Percentiles rank a stretch among this genome's conserved stretches.
These are phyloP conservation scores for Tautogolabrus adspersus DNA, from an alignment of 2,113 vertebrate species.

Conservation along the genomic window DNA sequence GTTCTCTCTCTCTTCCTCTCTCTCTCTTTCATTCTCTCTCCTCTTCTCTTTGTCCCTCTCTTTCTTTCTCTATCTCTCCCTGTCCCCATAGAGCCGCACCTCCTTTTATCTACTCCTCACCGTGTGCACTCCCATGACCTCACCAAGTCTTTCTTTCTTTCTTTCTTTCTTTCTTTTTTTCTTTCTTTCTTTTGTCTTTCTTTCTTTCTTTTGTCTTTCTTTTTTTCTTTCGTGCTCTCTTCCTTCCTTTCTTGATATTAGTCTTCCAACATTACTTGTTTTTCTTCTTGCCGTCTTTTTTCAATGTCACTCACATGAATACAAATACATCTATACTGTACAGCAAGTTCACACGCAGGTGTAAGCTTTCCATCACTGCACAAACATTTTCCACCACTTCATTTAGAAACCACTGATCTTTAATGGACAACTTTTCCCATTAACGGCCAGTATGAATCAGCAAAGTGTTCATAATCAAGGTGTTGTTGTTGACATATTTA, in stretches of 20 bases:
- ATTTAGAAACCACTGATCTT: neutral
- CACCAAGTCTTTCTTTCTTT: constrained; percentile 31
- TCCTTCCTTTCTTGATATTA: neutral
- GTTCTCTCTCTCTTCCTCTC: constrained; percentile 57
- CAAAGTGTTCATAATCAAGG: neutral
- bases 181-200: constrained; percentile 21
- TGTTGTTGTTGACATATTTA: neutral
- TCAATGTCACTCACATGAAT: neutral
- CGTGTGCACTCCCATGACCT: constrained; percentile 69
- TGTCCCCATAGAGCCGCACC: constrained; percentile 55
- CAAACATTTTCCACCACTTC: neutral
- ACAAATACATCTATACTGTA: neutral
- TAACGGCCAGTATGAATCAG: too few relatives aligned
- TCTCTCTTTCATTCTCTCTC: constrained; percentile 6
- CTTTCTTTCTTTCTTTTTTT: constrained; percentile 26
- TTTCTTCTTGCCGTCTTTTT: neutral
- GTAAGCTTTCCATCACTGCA: too few relatives aligned
- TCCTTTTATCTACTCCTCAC: constrained; percentile 69
- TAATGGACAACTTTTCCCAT: neutral
- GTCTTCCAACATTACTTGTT: neutral
- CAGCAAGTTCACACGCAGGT: neutral
- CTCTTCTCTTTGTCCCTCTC: constrained; percentile 35
- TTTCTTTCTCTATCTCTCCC: constrained; percentile 46
- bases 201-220: constrained; percentile 18
- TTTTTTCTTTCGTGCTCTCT: neutral